Conservation (phyloP, 2,797 vertebrate species). For the Sciaenops ocellatus region DNA sequence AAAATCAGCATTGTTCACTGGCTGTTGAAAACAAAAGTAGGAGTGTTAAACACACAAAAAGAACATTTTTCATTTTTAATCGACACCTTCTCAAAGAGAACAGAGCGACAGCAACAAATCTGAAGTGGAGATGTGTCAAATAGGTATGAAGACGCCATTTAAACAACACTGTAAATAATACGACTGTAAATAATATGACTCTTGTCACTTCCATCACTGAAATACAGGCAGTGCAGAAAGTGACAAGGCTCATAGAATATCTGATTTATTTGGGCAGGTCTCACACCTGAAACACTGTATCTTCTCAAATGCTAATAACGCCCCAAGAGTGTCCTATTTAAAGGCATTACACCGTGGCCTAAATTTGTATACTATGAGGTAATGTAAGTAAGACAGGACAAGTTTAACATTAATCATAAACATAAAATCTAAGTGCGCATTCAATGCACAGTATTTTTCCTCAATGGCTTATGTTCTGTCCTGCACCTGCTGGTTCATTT, state of each 20-base stretch:
- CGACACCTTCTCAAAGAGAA: background rate
- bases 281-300: conserved; percentile 42
- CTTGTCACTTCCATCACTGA: conserved; percentile 40
- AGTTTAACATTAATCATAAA: conserved; percentile 8
- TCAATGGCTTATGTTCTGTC: background rate
- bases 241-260: conserved; percentile 52
- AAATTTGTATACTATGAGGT: conserved; percentile 54
- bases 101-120: background rate
- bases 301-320: conserved; percentile 62
- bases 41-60: conserved; percentile 25
- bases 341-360: conserved; percentile 47
- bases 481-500: background rate
- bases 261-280: conserved; percentile 60
- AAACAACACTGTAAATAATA: conserved; percentile 27
- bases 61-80: background rate
- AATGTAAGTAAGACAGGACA: conserved; percentile 25
- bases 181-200: conserved; percentile 54
- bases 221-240: conserved; percentile 44
- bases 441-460: background rate
- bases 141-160: conserved; percentile 17
- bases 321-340: conserved; percentile 45
- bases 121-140: conserved; percentile 9
- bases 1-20: conserved; percentile 98
- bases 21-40: conserved; percentile 83
- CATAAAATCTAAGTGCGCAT: background rate